Base-by-base conservation (phyloP, 2,888 invertebrate species). In the Tipula confusa region DNA sequence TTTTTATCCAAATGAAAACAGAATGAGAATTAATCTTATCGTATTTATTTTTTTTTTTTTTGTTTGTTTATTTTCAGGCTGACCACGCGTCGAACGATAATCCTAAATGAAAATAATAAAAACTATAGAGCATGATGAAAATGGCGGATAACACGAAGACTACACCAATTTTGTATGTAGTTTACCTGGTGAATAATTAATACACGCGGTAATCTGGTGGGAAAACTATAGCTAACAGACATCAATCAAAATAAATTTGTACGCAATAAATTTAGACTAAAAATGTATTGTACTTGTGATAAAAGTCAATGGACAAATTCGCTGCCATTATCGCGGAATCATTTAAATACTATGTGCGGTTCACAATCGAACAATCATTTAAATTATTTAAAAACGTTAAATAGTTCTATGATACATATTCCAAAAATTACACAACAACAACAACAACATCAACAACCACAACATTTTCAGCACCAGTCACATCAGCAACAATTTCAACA, bases 251-350 rank as follows among this genome's bases (percentile, higher is more conserved):
- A 15, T 15, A 43, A 2, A 43, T 5, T 43, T 43, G 43, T 43
- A 15, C 7, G 29, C 80, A 15, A 81, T 4, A 43, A 43, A 43
- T 7, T 18, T 43, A 82, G 0, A 82, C 11, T 2, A 24, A 83
- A 83, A 83, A 83, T 83, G 83, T 33, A 83, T 43, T 83, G 83
- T 48, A 83, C 83, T 29, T 83, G 83, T 43, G 83, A 83, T 83
- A 83, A 43, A 43, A 83, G 83, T 29, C 83, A 83, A 48, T 83
- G 83, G 83, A 43, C 43, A 29, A 43, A 43, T 29, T 43, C 83
- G 28, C 43, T 83, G 13, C 29, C 83, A 29, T 48, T 29, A 7
- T 43, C 83, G 28, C 36, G 82, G 15, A 82, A 82, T 36, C 29
- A 82, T 33, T 13, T 82, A 11, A 82, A 82, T 80, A 80, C 11